Base-by-base conservation (phyloP, 2,888 invertebrate genomes). In the Rhagonycha lutea region DNA sequence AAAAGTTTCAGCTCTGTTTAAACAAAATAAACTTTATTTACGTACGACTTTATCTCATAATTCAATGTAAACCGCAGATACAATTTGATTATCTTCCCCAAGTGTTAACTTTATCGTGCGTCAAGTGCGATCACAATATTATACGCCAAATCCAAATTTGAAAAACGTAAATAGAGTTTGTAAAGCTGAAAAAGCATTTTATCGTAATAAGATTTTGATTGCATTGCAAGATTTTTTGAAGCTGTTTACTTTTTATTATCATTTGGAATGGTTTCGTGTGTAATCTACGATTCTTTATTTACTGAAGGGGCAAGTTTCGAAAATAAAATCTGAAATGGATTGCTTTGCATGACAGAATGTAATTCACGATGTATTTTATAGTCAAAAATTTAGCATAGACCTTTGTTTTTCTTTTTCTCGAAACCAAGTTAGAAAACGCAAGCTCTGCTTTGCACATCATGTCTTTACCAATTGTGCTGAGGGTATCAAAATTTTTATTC, bases 61-160 rank as follows among this genome's bases (percentile, higher is more conserved):
- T 70, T 61, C 70, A 70, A 70, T 70, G 70, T 70, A 70, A 62
- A 70, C 70, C 62, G 28, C 62, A 24, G 69, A 69, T 69, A 70
- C 61, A 70, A 70, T 70, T 62, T 23, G 62, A 70, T 70, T 70
- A 28, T 70, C 61, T 26, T 24, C n/a, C 28, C 24, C 63, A 32
- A 70, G 70, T 70, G 70, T 70, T 61, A 70, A 70, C 70, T 70
- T 70, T 70, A 70, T 70, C 70, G n/a, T 12, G 28, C 62, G 61
- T 70, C 70, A 29, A 29, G 62, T 29, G 62, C 18, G 14, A 14
- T 70, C 60, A 60, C 14, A 61, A 69, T 69, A 23, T 23, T 69
- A 61, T 69, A 69, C 14, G 8, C 60, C 60, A 60, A 69, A 69
- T 47, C 47, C 47, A 47, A 47, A 47, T 47, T 47, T 47, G n/a